Conservation (phyloP, 2,797 vertebrate species). For the Chrysocyon brachyurus region DNA sequence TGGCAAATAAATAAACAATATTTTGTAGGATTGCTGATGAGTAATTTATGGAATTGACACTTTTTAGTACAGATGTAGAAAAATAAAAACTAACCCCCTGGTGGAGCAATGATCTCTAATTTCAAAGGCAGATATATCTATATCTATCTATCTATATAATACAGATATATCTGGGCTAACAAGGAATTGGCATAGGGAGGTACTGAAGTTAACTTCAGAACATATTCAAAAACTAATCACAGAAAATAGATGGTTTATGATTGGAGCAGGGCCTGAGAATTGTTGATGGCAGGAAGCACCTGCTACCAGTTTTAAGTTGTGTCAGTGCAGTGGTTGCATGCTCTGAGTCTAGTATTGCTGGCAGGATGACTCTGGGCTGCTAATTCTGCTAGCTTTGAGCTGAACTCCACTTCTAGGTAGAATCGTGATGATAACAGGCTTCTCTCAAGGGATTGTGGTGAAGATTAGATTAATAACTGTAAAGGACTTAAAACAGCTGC, state of each 20-base stretch:
- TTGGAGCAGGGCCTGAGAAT: too few relatives aligned
- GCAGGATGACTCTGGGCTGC: not conserved
- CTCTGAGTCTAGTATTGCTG: not conserved
- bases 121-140: not conserved
- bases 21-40: not conserved
- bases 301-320: not conserved
- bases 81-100: not conserved
- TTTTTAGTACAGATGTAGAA: not conserved
- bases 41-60: not conserved
- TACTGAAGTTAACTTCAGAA: not conserved
- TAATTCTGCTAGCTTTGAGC: not conserved
- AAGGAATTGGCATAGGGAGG: not conserved
- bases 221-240: not conserved
- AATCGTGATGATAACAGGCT: not conserved
- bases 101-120: not conserved
- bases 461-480: not conserved
- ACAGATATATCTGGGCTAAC: not conserved
- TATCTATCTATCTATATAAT: too few relatives aligned
- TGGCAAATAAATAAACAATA: not conserved
- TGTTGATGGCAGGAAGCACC: not conserved
- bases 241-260: not conserved
- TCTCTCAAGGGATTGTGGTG: not conserved
- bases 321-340: fast-evolving
- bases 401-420: not conserved
- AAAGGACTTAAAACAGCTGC: not conserved